These are phyloP conservation scores for Rhynchopsitta pachyrhyncha DNA, from an alignment of 2,113 vertebrate genomes.

Conservation along the genomic window DNA sequence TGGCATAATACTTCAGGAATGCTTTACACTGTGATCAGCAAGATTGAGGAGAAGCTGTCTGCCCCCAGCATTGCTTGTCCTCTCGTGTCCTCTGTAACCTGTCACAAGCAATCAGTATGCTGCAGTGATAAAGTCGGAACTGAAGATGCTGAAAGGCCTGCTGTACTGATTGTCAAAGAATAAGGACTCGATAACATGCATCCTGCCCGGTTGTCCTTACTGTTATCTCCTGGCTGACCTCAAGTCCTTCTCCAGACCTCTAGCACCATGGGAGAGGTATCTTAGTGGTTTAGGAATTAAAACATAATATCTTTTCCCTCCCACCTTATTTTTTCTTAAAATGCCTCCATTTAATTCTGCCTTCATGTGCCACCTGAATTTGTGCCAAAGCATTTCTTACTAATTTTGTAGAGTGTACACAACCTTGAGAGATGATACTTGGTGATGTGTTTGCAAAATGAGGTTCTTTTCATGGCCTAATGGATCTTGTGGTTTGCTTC, in stretches of 20 bases:
- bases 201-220: background rate
- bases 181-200: background rate
- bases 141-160: background rate
- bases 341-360: background rate
- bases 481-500: background rate
- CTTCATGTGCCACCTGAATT: background rate
- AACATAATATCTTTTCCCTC: background rate
- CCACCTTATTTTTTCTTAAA: background rate
- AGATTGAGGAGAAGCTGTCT: background rate
- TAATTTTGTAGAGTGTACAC: background rate
- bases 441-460: background rate
- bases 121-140: background rate
- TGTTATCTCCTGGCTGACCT: background rate
- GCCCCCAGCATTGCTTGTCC: conserved; percentile 19
- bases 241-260: background rate
- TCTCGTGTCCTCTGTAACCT: conserved; percentile 20
- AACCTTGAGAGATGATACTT: background rate
- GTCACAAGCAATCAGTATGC: conserved; percentile 35
- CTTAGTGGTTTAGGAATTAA: background rate
- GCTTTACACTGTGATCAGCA: conserved; percentile 15
- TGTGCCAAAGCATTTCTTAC: background rate
- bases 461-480: background rate
- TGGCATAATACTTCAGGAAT: background rate
- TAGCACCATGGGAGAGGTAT: fast-evolving
- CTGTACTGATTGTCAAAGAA: background rate